Conservation (phyloP, 1,140 invertebrate species). For the Solenopsis fugax region DNA sequence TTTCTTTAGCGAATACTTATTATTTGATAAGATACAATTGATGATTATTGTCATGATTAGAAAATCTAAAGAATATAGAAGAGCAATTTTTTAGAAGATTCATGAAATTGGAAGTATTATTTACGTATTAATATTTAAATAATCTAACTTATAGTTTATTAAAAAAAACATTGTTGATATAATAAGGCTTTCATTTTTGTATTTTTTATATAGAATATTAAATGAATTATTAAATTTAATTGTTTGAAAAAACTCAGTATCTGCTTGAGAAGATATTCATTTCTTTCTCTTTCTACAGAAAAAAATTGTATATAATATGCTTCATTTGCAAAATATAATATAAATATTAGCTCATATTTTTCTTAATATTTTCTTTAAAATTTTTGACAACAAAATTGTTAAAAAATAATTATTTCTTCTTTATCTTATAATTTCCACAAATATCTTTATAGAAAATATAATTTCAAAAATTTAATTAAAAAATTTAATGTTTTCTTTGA, state of each 20-base stretch:
- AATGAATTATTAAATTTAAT: neutral
- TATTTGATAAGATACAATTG: neutral
- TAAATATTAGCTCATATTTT: neutral
- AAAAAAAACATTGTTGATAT: neutral
- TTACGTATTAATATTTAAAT: neutral
- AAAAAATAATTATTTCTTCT: neutral
- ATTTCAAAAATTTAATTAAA: neutral
- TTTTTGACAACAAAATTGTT: neutral
- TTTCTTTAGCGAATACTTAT: neutral
- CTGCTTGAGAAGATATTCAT: neutral
- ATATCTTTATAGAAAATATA: neutral
- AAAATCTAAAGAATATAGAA: neutral
- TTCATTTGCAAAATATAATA: neutral
- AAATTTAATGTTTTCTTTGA: neutral
- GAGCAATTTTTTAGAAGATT: neutral
- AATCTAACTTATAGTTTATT: neutral
- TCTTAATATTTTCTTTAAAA: neutral
- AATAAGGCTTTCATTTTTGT: neutral
- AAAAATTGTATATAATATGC: neutral
- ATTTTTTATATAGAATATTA: neutral
- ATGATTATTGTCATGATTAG: neutral
- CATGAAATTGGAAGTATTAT: neutral
- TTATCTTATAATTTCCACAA: neutral
- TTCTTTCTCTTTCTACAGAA: neutral
- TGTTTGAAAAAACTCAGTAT: neutral